These are phyloP conservation scores for Clavelina lepadiformis DNA, from an alignment of 23 tunicate species.

Conservation along the genomic window DNA sequence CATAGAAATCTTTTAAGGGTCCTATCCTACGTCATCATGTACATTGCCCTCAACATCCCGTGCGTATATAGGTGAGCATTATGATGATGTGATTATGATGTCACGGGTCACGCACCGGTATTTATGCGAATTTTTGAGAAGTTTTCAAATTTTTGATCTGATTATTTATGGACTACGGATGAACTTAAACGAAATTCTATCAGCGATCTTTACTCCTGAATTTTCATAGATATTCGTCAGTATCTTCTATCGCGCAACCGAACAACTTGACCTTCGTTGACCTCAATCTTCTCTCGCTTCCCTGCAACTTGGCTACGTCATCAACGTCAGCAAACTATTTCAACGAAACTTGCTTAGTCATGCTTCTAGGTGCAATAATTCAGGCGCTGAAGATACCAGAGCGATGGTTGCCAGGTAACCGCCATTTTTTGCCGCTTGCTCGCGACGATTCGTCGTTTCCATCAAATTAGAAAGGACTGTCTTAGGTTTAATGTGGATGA, in stretches of 20 bases:
- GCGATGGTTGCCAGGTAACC: slow-evolving; percentile 32
- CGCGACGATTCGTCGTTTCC: not conserved
- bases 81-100: too few species aligned
- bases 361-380: slow-evolving; percentile 15
- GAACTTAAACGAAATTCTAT: too few species aligned
- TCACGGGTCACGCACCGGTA: too few species aligned
- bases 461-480: not conserved
- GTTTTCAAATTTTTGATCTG: too few species aligned
- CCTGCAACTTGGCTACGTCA: slow-evolving; percentile 1
- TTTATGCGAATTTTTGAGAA: too few species aligned
- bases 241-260: not conserved
- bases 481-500: not conserved
- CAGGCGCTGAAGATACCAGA: slow-evolving; percentile 38
- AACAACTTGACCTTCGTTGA: not conserved
- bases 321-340: not conserved
- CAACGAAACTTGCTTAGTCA: not conserved
- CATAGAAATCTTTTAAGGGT: slow-evolving; percentile 12
- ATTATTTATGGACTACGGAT: too few species aligned
- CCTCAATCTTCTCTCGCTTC: not conserved
- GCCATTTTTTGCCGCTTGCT: not conserved
- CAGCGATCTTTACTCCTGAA: not conserved
- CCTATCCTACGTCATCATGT: slow-evolving; percentile 16
- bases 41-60: slow-evolving; percentile 12
- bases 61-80: slow-evolving; percentile 38
- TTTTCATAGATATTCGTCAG: not conserved